Evolutionary conservation across 2,113 vertebrate genomes (phyloP), one percentile per base, ranked within the genome.

Genomic region (Maylandia zebra): DNA sequence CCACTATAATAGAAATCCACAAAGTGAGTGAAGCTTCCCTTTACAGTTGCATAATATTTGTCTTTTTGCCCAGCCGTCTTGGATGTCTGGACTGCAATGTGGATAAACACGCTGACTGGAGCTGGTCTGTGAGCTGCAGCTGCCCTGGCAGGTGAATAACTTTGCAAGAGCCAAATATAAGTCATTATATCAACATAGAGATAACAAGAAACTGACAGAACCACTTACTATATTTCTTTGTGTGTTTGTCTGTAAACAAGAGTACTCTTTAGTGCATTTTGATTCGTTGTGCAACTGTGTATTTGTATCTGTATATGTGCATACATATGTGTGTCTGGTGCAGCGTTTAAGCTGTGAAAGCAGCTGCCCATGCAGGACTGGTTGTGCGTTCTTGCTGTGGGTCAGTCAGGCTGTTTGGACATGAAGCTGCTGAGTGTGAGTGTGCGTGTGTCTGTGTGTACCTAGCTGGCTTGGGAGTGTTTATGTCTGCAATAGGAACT

Each of bases 331-430:
- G 61, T 83, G 36, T 84, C 76, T 81, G 87, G 55, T 61, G 30
- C 61, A 59, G 74, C 36, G 45, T 88, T 90, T 84, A 45, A 55
- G 76, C 81, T 85, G 90, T 82, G 57, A 69, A 91, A 91, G 92
- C 89, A 93, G 93, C 90, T 92, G 92, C 88, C 88, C 84, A 30
- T 83, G 82, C 83, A 55, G 82, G 84, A 83, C 90, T 86, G 88
- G 83, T 88, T 61, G 64, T 86, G 89, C 52, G n/a, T 55, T 90
- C 86, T 88, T 88, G 91, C 91, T 88, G 91, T 84, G 86, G 90
- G 89, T 92, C 91, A 93, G 85, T 88, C 91, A 76, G 89, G 69
- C 93, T 93, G 83, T 91, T 93, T 87, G 91, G 89, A 92, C 91
- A 83, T 82, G 90, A 85, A 89, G 83, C 38, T 69, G 38, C 56